These are phyloP conservation scores for Thermophis baileyi DNA, from an alignment of 2,113 vertebrate species.

Conservation along the genomic window DNA sequence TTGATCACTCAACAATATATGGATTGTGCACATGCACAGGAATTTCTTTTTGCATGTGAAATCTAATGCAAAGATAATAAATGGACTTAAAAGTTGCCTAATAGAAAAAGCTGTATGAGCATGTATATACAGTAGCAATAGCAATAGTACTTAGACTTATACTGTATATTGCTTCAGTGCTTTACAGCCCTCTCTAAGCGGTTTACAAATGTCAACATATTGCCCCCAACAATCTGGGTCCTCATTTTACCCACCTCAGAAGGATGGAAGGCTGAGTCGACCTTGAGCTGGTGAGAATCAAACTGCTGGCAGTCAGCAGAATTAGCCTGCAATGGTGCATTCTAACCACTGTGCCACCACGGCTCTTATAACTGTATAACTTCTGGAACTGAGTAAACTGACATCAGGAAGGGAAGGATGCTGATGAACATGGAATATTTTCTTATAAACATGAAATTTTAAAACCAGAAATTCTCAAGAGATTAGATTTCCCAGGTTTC, in stretches of 20 bases:
- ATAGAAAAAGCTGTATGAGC: not conserved
- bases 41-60: not conserved
- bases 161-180: not conserved
- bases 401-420: not conserved
- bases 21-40: not conserved
- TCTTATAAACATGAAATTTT: not conserved
- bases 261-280: not conserved
- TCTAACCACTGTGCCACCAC: not conserved
- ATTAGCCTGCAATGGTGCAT: not conserved
- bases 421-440: not conserved
- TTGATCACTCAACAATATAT: not conserved
- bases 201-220: not conserved
- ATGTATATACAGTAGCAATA: not conserved
- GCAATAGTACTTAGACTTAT: not conserved
- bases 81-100: not conserved
- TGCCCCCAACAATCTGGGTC: not conserved
- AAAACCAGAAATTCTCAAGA: not conserved
- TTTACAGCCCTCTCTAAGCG: not conserved
- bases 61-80: not conserved
- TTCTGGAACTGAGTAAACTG: not conserved
- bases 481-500: not conserved
- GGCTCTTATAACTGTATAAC: not conserved
- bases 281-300: not conserved
- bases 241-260: not conserved
- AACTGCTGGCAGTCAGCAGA: not conserved